Base-by-base conservation (phyloP, 2,113 vertebrate species). In the Etheostoma cragini region DNA sequence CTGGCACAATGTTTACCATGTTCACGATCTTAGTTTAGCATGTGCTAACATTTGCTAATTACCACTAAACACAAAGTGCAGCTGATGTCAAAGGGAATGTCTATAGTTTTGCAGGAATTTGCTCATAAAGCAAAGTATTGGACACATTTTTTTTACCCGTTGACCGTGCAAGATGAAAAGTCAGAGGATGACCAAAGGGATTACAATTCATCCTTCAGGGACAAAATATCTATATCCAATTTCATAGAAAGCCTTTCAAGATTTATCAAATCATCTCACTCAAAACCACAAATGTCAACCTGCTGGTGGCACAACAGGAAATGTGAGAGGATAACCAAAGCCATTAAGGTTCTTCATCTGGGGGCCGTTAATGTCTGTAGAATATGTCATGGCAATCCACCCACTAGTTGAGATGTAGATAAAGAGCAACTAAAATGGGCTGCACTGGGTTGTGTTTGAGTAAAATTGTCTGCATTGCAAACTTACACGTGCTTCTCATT, bases 401-500 rank as follows among this genome's bases (percentile, higher is more conserved):
- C 12, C 13, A 16, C 1, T 11, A 64, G 22, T 21, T 54, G 33
- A 19, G 22, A 24, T 12, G 5, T n/a, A 47, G 42, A 26, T 5
- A 19, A 3, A 61, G 16, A 52, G n/a, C 54, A 33, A 14, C 8
- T 61, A 1, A 53, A 74, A 61, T 50, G 4, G 30, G 60, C 21
- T 19, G 35, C 22, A 53, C 33, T 14, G 35, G 33, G 26, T 53
- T 62, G 33, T 17, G 15, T 54, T 17, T 42, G 56, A 45, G 47
- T 53, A 54, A 45, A 46, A n/a, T 60, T 19, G 11, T 26, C 58
- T 35, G 15, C 21, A 3, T 42, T 21, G 15, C 6, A 24, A 19
- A 53, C 46, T 17, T 52, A 46, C 15, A 35, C 57, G 68, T 56
- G 68, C 66, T 78, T 78, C 14, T 30, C 46, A n/a, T 21, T 65